Evolutionary conservation across 2,113 vertebrate species (phyloP), one percentile per base, ranked within the genome.

Genomic region (Platichthys stellatus): DNA sequence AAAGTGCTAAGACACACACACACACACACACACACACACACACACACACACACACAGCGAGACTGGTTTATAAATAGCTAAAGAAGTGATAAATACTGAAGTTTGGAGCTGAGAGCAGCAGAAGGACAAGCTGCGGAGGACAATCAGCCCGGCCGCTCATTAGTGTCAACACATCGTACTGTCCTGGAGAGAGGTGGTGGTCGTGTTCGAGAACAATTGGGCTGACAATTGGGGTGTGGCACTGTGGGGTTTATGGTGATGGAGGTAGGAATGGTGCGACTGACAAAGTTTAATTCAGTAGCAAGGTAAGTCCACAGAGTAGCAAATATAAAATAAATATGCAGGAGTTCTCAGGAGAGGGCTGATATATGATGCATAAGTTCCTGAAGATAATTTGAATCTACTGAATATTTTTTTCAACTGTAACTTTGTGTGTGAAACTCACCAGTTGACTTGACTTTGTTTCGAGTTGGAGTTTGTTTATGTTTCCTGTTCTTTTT

Each of bases 121-220:
- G 70, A 86, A 8, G 23, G 47, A 63, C 15, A 6, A 15, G 64
- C 26, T 68, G 64, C 31, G 9, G 54, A 43, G 63, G 69, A 80
- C 18, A 65, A 86, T 74, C 47, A 54, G 49, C 40, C 74, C 35
- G 69, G 45, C 63, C 14, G n/a, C 80, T 78, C 68, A 58, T 78
- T 61, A 74, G 68, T 47, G 66, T 72, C 69, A 17, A 68, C 65
- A 58, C 66, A 62, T 26, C 13, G 43, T 31, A 38, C 21, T 23
- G 62, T 63, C 63, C 70, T 49, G 69, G 56, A 80, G 43, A n/a
- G 80, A 78, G 74, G 8, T 13, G 56, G 47, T 38, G 66, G n/a
- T 62, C 1, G 3, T 43, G 40, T 12, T 43, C 40, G 18, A 35
- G 62, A 63, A 40, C 31, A 57, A 57, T 9, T 7, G 63, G 53